These are phyloP conservation scores for Mythimna albipuncta DNA, from an alignment of 2,888 invertebrate genomes.

Conservation along the genomic window DNA sequence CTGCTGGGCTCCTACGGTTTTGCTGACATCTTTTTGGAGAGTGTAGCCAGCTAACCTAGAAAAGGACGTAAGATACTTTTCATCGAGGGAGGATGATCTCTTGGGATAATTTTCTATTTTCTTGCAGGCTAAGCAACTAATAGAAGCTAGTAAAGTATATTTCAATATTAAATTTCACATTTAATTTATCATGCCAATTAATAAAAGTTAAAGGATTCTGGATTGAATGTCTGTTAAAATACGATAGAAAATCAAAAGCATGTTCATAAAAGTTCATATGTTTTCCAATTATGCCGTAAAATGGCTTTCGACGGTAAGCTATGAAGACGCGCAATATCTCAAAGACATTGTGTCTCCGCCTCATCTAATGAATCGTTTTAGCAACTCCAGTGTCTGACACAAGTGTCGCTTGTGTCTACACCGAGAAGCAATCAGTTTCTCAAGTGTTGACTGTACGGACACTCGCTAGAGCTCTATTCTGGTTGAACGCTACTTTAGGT, in stretches of 20 bases:
- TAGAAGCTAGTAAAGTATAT: too few relatives aligned
- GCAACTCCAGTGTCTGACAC: slow-evolving; percentile 28
- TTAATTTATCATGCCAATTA: too few relatives aligned
- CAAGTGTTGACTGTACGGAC: slow-evolving; percentile 43
- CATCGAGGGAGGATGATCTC: too few relatives aligned
- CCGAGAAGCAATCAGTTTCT: slow-evolving; percentile 49
- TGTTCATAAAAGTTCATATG: not conserved
- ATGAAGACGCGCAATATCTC: not conserved
- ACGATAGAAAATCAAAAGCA: not conserved
- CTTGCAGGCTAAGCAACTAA: too few relatives aligned
- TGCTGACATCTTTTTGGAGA: too few relatives aligned
- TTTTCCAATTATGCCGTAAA: not conserved
- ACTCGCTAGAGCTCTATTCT: slow-evolving; percentile 14
- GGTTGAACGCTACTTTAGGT: slow-evolving; percentile 15
- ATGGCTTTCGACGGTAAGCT: not conserved
- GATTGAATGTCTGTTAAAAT: too few relatives aligned
- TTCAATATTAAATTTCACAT: too few relatives aligned
- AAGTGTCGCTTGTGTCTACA: slow-evolving; percentile 48
- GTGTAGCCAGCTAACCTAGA: too few relatives aligned
- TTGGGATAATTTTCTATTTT: too few relatives aligned
- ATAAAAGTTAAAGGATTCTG: too few relatives aligned
- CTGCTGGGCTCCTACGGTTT: too few relatives aligned
- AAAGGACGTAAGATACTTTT: too few relatives aligned
- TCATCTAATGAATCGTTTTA: slow-evolving; percentile 29
- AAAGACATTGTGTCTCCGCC: slow-evolving; percentile 3